A percentile compares a stretch with the other conserved stretches of the same genome.
Conservation (phyloP, 2,888 invertebrate species). For the Stenodera caucasica region DNA sequence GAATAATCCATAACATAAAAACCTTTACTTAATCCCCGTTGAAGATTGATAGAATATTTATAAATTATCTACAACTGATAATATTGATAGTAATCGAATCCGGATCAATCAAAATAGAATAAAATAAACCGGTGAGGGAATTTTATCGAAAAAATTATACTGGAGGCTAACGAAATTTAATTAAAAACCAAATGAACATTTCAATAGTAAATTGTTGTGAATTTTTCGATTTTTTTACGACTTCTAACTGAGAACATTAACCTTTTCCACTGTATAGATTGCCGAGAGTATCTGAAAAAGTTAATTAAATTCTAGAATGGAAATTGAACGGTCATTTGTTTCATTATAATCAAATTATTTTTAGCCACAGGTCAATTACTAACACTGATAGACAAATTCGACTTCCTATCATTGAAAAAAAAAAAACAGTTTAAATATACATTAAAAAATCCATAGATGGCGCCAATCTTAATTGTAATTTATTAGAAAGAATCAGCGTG, state of each 20-base stretch:
- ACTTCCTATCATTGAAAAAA: not conserved
- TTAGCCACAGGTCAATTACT: not conserved
- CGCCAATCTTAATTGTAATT: not conserved
- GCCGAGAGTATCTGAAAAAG: not conserved
- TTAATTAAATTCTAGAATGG: not conserved
- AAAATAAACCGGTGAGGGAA: too few species aligned
- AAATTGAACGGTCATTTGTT: constrained; percentile 1
- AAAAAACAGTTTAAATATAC: too few species aligned
- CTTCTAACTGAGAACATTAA: not conserved
- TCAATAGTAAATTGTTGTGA: not conserved
- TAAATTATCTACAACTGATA: too few species aligned
- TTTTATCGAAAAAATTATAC: too few species aligned
- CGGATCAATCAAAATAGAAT: too few species aligned
- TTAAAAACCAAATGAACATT: not conserved
- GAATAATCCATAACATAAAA: too few species aligned
- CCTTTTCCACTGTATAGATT: not conserved
- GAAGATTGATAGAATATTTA: too few species aligned
- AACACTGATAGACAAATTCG: not conserved
- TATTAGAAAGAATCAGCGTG: not conserved
- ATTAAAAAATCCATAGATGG: too few species aligned
- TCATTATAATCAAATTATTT: not conserved
- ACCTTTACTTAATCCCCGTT: too few species aligned
- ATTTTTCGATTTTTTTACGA: not conserved
- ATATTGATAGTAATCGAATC: too few species aligned
- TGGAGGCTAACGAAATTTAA: too few species aligned